These are phyloP conservation scores for Oryzias melastigma DNA, from an alignment of 2,113 vertebrate genomes.

Conservation along the genomic window DNA sequence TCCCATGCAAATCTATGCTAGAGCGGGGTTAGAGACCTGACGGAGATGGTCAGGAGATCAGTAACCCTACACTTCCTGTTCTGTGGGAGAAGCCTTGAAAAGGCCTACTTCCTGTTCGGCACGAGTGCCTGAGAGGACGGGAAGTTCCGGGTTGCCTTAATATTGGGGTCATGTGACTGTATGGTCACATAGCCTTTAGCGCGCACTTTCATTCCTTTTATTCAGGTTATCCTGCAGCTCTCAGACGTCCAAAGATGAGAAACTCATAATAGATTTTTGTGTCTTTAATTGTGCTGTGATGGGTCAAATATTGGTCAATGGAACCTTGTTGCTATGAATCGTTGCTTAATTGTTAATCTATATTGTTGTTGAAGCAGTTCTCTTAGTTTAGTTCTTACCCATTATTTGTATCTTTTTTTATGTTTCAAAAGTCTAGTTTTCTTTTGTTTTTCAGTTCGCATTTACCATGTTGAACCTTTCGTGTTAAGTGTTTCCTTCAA, in stretches of 20 bases:
- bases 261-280: conserved; percentile 99
- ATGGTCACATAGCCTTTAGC: conserved; percentile 58
- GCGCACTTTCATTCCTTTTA: conserved; percentile 31
- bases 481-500: conserved; percentile 62
- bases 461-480: conserved; percentile 69
- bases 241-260: conserved; percentile 91
- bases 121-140: conserved; percentile 65
- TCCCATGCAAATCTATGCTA: conserved; percentile 49
- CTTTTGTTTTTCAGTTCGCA: conserved; percentile 62
- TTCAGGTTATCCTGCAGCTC: conserved; percentile 41
- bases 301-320: conserved; percentile 94
- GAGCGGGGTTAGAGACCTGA: conserved; percentile 51
- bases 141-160: conserved; percentile 70
- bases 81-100: conserved; percentile 62
- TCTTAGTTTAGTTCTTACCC: conserved; percentile 82
- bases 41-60: conserved; percentile 48
- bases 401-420: conserved; percentile 75
- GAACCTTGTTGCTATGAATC: conserved; percentile 98
- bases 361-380: conserved; percentile 97
- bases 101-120: conserved; percentile 66
- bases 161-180: conserved; percentile 62
- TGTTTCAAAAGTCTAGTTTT: conserved; percentile 62
- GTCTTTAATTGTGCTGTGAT: conserved; percentile 97
- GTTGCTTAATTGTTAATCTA: conserved; percentile 95
- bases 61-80: conserved; percentile 72